A percentile compares a stretch with the other conserved stretches of the same genome.
These are phyloP conservation scores for Tamias sibiricus DNA, from an alignment of 2,113 vertebrate genomes.

Conservation along the genomic window DNA sequence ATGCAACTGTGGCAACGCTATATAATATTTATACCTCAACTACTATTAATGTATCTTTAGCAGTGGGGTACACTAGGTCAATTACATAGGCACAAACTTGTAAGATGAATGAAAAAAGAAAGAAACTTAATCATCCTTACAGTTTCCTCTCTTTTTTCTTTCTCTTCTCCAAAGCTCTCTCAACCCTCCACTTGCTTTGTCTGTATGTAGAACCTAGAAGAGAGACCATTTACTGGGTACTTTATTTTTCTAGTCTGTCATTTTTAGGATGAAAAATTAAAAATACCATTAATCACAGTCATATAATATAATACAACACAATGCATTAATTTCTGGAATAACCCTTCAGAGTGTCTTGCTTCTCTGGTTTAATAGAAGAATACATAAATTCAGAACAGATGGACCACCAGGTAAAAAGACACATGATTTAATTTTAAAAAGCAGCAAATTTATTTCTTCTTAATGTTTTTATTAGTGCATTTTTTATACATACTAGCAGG, in stretches of 20 bases:
- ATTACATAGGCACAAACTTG: slow-evolving; percentile 32
- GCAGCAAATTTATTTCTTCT: neutral
- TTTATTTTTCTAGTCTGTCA: neutral
- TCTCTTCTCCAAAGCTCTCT: neutral
- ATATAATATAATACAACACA: neutral
- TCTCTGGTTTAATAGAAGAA: neutral
- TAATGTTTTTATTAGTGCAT: too few species aligned
- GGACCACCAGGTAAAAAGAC: neutral
- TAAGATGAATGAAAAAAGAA: neutral
- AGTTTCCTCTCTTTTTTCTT: neutral
- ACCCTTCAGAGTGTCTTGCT: neutral
- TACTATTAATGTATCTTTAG: slow-evolving; percentile 1
- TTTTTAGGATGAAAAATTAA: slow-evolving; percentile 38
- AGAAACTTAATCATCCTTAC: slow-evolving; percentile 1
- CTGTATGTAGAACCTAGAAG: neutral
- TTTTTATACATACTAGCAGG: too few species aligned
- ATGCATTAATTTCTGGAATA: slow-evolving; percentile 7
- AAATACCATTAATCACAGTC: neutral
- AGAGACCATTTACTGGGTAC: neutral
- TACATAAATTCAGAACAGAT: neutral
- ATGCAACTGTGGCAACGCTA: neutral
- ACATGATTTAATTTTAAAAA: neutral
- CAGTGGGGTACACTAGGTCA: neutral
- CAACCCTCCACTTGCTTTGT: neutral
- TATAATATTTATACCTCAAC: neutral